These are phyloP conservation scores for Hirtodrosophila histrioides DNA, from an alignment of 2,888 invertebrate genomes.

Conservation along the genomic window DNA sequence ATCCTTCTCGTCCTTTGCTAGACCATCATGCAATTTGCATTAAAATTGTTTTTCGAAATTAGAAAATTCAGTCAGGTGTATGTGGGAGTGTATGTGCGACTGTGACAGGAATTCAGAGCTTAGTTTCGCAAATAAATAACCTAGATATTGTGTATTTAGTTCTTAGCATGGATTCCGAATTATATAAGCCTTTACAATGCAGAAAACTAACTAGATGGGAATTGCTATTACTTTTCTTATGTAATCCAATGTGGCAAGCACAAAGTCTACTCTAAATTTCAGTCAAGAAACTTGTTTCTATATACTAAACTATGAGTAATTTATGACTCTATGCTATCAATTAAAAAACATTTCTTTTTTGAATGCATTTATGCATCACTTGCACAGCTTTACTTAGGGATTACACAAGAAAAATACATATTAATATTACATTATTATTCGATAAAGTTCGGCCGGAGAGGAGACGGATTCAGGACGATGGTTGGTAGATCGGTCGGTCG, in stretches of 20 bases:
- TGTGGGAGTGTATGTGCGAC: not conserved
- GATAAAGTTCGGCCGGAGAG: conserved; percentile 14
- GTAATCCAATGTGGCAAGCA: too few species aligned
- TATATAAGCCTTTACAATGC: too few species aligned
- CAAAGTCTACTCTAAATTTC: too few species aligned
- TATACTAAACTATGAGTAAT: too few species aligned
- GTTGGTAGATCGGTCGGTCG: conserved; percentile 10
- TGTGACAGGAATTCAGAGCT: too few species aligned
- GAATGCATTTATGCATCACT: conserved; percentile 62
- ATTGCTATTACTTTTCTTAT: too few species aligned
- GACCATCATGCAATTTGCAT: conserved; percentile 63
- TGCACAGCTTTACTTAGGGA: conserved; percentile 60
- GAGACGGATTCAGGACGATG: not conserved
- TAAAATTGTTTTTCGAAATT: conserved; percentile 69
- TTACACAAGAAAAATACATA: conserved; percentile 13
- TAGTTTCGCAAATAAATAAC: too few species aligned
- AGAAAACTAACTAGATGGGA: too few species aligned
- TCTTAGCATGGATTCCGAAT: too few species aligned
- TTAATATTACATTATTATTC: conserved; percentile 25
- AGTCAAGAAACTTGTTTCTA: too few species aligned
- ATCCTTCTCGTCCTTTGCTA: conserved; percentile 11
- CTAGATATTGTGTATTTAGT: too few species aligned
- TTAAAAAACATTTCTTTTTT: conserved; percentile 2
- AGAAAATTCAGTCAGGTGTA: conserved; percentile 68
- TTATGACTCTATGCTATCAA: not conserved